A percentile compares a stretch with the other conserved stretches of the same genome.
Conservation (phyloP, 2,113 vertebrate genomes). For the Rhinichthys klamathensis region DNA sequence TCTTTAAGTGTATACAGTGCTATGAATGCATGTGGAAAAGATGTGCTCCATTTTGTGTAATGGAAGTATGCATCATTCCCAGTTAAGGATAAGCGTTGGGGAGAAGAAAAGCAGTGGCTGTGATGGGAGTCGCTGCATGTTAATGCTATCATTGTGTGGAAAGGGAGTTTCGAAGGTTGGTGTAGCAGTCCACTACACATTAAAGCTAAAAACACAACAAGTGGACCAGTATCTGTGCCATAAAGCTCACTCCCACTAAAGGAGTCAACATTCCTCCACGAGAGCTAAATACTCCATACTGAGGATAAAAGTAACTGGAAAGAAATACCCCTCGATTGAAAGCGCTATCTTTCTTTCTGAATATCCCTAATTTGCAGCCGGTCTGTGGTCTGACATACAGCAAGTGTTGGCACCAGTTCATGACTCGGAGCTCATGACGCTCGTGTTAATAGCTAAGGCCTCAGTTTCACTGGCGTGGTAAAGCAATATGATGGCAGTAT, state of each 20-base stretch:
- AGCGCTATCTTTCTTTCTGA: conserved; percentile 11
- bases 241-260: not conserved
- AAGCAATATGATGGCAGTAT: conserved; percentile 73
- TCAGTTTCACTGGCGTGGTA: conserved; percentile 70
- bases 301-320: not conserved
- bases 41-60: no score
- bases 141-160: not conserved
- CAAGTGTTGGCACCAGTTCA: conserved; percentile 56
- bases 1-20: not conserved
- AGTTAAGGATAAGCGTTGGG: not conserved
- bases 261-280: not conserved
- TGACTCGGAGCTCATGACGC: conserved; percentile 63
- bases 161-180: not conserved
- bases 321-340: not conserved
- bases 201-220: not conserved
- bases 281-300: not conserved
- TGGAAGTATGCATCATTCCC: no score
- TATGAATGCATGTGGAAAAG: not conserved
- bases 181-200: not conserved
- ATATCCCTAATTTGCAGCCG: conserved; percentile 15
- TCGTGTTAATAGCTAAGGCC: conserved; percentile 68
- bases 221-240: not conserved
- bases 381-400: conserved; percentile 53
- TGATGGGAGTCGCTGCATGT: not conserved
- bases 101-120: not conserved